Percentiles rank a stretch among this genome's conserved stretches.
Evolutionary conservation across 2,888 invertebrate genomes (phyloP).

Genomic region (Orthonychiurus folsomi): DNA sequence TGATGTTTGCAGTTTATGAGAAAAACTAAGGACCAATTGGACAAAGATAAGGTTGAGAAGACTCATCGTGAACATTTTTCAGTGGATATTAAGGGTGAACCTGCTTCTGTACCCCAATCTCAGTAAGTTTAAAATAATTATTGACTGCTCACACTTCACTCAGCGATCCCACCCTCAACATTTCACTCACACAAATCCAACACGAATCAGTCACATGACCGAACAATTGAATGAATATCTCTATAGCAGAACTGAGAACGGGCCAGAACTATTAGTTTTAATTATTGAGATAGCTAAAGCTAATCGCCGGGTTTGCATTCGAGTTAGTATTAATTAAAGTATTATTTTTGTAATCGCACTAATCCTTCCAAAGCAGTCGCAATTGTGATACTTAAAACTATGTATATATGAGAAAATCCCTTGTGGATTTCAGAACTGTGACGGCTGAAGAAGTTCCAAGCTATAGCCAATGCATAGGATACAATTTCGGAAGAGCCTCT

Average conservation of each 20-base stretch:
- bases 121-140: neutral
- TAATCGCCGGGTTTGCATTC: neutral
- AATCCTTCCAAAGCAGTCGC: no score
- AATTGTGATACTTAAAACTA: no score
- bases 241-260: no score
- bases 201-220: neutral
- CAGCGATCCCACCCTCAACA: no score
- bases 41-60: constrained; percentile 24
- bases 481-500: constrained; percentile 76
- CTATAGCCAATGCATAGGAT: constrained; percentile 64
- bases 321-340: neutral
- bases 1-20: constrained; percentile 36
- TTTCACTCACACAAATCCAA: no score
- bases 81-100: neutral
- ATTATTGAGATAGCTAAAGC: neutral
- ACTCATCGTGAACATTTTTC: constrained; percentile 26
- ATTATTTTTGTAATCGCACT: neutral
- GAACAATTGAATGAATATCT: neutral
- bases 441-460: constrained; percentile 49
- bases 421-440: constrained; percentile 4
- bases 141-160: no score
- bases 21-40: constrained; percentile 29
- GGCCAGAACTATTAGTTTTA: no score
- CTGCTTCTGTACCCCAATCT: neutral
- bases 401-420: neutral